Conservation (phyloP, 2,797 vertebrate species). For the Columba guinea region DNA sequence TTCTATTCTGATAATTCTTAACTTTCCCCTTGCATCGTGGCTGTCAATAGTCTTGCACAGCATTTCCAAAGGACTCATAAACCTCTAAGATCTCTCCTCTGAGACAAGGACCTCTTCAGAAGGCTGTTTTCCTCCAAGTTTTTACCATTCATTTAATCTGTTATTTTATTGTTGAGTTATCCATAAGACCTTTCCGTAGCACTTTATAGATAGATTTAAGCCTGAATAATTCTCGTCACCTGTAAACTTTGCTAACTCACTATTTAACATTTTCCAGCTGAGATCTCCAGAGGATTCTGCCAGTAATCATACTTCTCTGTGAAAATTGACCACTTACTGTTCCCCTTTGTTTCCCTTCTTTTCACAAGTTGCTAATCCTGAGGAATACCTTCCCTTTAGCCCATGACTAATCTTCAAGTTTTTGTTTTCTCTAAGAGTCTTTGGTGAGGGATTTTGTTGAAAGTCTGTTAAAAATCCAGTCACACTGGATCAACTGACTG, state of each 20-base stretch:
- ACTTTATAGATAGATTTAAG: not conserved
- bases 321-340: constrained; percentile 46
- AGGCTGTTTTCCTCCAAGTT: not conserved
- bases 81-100: not conserved
- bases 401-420: constrained; percentile 62
- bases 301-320: constrained; percentile 31
- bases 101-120: not conserved
- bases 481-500: constrained; percentile 39
- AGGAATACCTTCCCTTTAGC: constrained; percentile 50
- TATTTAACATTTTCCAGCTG: not conserved
- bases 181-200: not conserved
- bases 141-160: not conserved
- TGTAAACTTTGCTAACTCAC: not conserved
- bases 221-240: not conserved
- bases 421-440: constrained; percentile 53
- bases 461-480: constrained; percentile 58
- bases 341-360: constrained; percentile 43
- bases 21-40: not conserved
- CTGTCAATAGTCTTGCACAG: not conserved
- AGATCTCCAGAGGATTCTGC: constrained; percentile 24
- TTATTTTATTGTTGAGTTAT: not conserved
- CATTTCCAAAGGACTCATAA: not conserved
- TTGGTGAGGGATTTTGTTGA: constrained; percentile 42
- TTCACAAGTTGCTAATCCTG: constrained; percentile 53
- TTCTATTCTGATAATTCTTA: not conserved